Base-by-base conservation (phyloP, 2,797 vertebrate genomes). In the Fundulus diaphanus region DNA sequence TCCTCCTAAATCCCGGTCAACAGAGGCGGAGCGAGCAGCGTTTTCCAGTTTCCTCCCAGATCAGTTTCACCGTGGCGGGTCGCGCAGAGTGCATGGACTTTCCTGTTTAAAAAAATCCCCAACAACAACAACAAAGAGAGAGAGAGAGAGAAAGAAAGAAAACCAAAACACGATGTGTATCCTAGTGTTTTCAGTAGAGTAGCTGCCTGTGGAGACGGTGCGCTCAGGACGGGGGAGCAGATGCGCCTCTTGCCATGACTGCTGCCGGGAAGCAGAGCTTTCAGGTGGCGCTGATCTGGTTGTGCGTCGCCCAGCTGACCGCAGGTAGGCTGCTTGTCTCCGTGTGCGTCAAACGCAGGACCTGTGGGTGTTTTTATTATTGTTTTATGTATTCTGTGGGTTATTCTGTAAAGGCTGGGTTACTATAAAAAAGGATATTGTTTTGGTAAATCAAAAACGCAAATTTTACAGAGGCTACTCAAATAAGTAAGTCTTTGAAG, bases 181-280 rank as follows among this genome's bases (percentile, higher is more conserved):
- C 70, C 81, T 69, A 27, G 74, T 5, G 78, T 66, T 81, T 68
- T 49, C 37, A 29, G 68, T 35, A 67, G 85, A 74, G 82, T 68
- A 80, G 85, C 82, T 73, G 88, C n/a, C 81, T 72, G 90, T 24
- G 81, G 56, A 9, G 67, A 56, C 77, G 70, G 83, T 48, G 80
- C 76, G 85, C 74, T 42, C 77, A 42, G 59, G n/a, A 51, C n/a
- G 79, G 76, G 59, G 85, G 85, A 85, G 82, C 94, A 84, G 90
- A 94, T 94, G 94, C 89, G 82, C 80, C 84, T 81, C 84, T 83
- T 73, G 89, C 84, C 90, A 95, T 96, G 95, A 92, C 79, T 92
- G 73, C 87, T 89, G 86, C 89, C 89, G 59, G 90, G 89, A 89
- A 83, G 86, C 86, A n/a, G 76, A 87, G 89, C 84, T 59, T 94